Conservation (phyloP, 2,888 invertebrate species). For the Embidobia sp. region DNA sequence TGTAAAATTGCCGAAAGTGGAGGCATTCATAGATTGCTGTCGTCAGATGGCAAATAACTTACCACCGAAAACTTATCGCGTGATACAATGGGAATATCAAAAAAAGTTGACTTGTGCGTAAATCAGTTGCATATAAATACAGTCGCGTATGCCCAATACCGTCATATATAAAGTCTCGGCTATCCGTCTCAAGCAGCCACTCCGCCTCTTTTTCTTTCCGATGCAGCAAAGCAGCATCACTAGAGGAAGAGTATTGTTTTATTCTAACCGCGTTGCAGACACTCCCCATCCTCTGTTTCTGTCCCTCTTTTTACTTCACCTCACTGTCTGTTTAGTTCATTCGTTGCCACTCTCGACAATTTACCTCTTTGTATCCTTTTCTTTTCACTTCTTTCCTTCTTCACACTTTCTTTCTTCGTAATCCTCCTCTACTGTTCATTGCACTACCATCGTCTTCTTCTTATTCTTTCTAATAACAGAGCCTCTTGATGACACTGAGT, state of each 20-base stretch:
- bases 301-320: slow-evolving; percentile 61
- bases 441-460: slow-evolving; percentile 37
- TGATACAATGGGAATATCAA: slow-evolving; percentile 16
- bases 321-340: slow-evolving; percentile 69
- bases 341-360: slow-evolving; percentile 78
- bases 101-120: slow-evolving; percentile 34
- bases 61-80: too few species aligned
- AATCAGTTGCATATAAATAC: slow-evolving; percentile 48
- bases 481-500: slow-evolving; percentile 74
- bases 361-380: slow-evolving; percentile 72
- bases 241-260: slow-evolving; percentile 79
- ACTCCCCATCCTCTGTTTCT: slow-evolving; percentile 74
- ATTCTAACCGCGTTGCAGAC: slow-evolving; percentile 80
- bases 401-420: slow-evolving; percentile 47
- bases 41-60: too few species aligned
- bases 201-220: slow-evolving; percentile 70
- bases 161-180: slow-evolving; percentile 70
- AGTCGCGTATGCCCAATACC: slow-evolving; percentile 56
- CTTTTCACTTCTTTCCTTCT: slow-evolving; percentile 58
- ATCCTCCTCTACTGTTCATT: slow-evolving; percentile 54
- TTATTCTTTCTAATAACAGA: slow-evolving; percentile 69
- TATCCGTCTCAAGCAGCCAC: slow-evolving; percentile 80
- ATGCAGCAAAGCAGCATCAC: slow-evolving; percentile 73
- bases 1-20: too few species aligned
- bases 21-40: too few species aligned